These are phyloP conservation scores for Diabrotica virgifera DNA, from an alignment of 1,140 invertebrate species.

Conservation along the genomic window DNA sequence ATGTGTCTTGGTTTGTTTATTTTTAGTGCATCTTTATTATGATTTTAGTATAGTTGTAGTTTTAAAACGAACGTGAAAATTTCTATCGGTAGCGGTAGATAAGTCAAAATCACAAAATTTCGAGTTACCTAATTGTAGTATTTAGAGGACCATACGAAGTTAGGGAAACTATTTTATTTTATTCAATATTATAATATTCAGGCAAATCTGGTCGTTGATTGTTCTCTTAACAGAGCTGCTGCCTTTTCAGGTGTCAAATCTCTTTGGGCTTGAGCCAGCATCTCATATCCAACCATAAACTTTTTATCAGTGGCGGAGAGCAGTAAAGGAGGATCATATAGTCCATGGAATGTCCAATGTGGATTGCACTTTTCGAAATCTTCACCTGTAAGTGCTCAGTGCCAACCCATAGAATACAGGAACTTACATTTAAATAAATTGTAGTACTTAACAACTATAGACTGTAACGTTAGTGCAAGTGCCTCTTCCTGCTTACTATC, in stretches of 20 bases:
- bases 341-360: slow-evolving; percentile 93
- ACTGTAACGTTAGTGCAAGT: slow-evolving; percentile 81
- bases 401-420: slow-evolving; percentile 98
- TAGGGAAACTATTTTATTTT: too few species aligned
- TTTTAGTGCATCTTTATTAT: too few species aligned
- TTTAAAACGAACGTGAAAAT: too few species aligned
- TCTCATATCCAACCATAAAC: slow-evolving; percentile 95
- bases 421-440: slow-evolving; percentile 94
- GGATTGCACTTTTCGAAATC: slow-evolving; percentile 57
- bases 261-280: slow-evolving; percentile 86
- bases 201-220: slow-evolving; percentile 30
- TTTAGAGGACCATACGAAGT: too few species aligned
- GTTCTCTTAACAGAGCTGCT: slow-evolving; percentile 64
- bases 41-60: too few species aligned
- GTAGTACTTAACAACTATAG: slow-evolving; percentile 89
- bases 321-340: slow-evolving; percentile 89
- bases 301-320: slow-evolving; percentile 93
- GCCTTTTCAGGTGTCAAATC: slow-evolving; percentile 95
- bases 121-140: too few species aligned
- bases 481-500: slow-evolving; percentile 58
- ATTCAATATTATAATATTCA: not conserved
- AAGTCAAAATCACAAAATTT: too few species aligned
- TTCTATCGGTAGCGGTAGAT: too few species aligned
- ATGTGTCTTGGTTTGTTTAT: too few species aligned
- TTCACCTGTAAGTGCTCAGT: slow-evolving; percentile 91